phyloP scores from a whole-genome alignment of 1,140 invertebrate genomes.

The Acromyrmex heyeri region DNA sequence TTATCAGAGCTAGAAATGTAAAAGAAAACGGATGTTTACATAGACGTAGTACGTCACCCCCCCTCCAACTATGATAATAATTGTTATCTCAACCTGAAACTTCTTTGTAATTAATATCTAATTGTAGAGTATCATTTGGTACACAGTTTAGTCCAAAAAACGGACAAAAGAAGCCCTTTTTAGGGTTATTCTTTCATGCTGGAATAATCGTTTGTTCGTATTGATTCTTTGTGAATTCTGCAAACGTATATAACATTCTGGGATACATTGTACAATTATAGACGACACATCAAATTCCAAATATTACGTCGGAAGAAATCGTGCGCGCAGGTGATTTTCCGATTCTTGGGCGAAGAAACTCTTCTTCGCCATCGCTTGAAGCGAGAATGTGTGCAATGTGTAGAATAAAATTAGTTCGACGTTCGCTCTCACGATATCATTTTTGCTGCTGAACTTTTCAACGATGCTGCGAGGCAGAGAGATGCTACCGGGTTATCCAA shows the following conservation, averaged over 20 bases:
- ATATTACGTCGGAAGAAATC: background rate
- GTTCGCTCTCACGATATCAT: slow-evolving; percentile 3
- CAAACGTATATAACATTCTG: background rate
- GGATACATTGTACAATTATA: slow-evolving; percentile 14
- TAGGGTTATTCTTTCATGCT: background rate
- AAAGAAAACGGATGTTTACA: too few species aligned
- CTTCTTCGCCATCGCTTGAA: background rate
- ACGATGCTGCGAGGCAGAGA: slow-evolving; percentile 15
- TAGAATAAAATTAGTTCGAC: slow-evolving; percentile 51
- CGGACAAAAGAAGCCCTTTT: too few species aligned
- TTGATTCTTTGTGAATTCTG: background rate
- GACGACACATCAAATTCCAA: background rate
- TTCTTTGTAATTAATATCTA: too few species aligned
- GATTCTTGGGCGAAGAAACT: slow-evolving; percentile 18
- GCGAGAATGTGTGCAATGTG: background rate
- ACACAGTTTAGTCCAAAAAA: too few species aligned
- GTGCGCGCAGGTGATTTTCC: background rate
- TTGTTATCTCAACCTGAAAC: too few species aligned
- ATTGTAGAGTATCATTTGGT: too few species aligned
- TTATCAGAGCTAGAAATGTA: too few species aligned
- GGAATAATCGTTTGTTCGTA: background rate
- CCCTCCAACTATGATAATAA: too few species aligned
- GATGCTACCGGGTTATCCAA: background rate
- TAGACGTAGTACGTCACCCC: too few species aligned
- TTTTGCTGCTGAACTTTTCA: slow-evolving; percentile 26